A percentile compares a stretch with the other conserved stretches of the same genome.
Evolutionary conservation across 2,113 vertebrate species (phyloP).

Genomic region (Nettapus auritus): DNA sequence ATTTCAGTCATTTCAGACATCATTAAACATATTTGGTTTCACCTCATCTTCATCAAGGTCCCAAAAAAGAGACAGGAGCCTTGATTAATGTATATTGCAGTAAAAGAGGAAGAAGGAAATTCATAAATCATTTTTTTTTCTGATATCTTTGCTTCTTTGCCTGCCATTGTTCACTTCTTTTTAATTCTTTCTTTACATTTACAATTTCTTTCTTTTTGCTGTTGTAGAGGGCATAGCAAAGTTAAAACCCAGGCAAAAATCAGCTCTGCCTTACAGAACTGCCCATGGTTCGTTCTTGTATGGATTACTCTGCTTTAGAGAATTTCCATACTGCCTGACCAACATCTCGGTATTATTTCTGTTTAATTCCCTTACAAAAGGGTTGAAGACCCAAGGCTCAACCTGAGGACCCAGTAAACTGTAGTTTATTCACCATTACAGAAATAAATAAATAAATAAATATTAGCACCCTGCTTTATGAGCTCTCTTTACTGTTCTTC

Average conservation of each 20-base stretch:
- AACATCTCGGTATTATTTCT: not conserved
- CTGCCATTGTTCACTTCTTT: not conserved
- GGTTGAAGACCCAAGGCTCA: not conserved
- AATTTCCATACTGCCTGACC: not conserved
- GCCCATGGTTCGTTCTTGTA: not conserved
- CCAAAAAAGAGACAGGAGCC: not conserved
- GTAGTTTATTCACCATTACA: not conserved
- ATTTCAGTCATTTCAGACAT: conserved; percentile 64
- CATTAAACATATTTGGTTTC: conserved; percentile 35
- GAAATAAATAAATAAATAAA: conserved; percentile 28
- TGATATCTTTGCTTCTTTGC: not conserved
- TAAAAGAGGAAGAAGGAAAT: not conserved
- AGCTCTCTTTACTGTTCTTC: not conserved
- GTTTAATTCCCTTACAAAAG: not conserved
- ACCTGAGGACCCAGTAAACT: not conserved
- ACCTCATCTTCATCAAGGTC: conserved; percentile 36
- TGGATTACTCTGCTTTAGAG: not conserved
- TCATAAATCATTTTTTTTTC: not conserved
- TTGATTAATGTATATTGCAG: not conserved
- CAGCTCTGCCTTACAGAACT: not conserved
- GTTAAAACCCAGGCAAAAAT: not conserved
- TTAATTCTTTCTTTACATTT: not conserved
- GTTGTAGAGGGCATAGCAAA: not conserved
- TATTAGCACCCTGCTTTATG: conserved; percentile 13
- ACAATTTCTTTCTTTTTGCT: not conserved